Evolutionary conservation across 2,888 invertebrate genomes (phyloP).

Genomic region (Camponotus fellah): DNA sequence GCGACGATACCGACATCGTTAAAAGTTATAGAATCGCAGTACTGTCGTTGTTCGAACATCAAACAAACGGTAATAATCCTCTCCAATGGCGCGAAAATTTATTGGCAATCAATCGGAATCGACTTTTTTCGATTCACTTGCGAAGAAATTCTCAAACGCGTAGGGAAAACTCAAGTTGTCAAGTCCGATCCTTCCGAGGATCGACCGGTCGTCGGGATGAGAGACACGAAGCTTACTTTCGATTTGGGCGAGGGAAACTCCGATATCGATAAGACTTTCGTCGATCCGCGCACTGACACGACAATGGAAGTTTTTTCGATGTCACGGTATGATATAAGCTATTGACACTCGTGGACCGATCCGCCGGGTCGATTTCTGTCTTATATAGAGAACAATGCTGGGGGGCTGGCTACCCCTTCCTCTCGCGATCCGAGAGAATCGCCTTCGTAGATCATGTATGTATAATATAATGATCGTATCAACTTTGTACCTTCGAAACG

Average conservation of each 20-base stretch:
- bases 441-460: conserved; percentile 48
- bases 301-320: conserved; percentile 68
- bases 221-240: background rate
- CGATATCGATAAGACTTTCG: conserved; percentile 42
- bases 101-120: background rate
- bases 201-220: background rate
- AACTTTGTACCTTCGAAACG: conserved; percentile 23
- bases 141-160: background rate
- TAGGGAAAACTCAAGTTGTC: background rate
- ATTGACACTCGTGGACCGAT: conserved; percentile 78
- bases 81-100: background rate
- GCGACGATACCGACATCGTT: background rate
- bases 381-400: conserved; percentile 80
- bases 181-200: background rate
- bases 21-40: background rate
- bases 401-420: conserved; percentile 78
- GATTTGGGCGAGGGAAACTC: background rate
- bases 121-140: background rate
- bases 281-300: conserved; percentile 41
- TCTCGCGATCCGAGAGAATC: conserved; percentile 50
- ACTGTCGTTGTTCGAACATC: background rate
- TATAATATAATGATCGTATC: conserved; percentile 62
- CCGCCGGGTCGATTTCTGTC: conserved; percentile 70
- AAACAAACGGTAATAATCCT: background rate
- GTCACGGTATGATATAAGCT: conserved; percentile 76